Evolutionary conservation across 2,888 invertebrate species (phyloP).

Genomic region (Tortricodes alternella): DNA sequence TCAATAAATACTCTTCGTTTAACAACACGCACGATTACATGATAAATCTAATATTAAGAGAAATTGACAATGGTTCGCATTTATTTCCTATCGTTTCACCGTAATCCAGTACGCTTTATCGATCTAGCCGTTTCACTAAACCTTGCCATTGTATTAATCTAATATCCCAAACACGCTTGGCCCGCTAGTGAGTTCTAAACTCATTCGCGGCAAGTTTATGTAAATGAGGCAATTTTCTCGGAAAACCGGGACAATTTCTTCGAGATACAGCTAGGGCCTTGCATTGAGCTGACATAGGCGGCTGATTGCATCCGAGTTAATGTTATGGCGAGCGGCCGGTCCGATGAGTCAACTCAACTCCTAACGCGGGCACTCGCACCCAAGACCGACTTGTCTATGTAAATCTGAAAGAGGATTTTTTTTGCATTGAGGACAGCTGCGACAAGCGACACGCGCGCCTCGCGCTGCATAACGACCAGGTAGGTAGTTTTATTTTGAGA

Average conservation of each 20-base stretch:
- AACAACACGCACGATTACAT: no score
- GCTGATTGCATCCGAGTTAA: slow-evolving; percentile 43
- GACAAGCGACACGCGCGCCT: slow-evolving; percentile 13
- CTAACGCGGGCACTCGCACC: not conserved
- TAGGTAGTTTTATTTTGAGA: slow-evolving; percentile 3
- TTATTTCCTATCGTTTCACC: no score
- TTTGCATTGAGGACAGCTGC: slow-evolving; percentile 25
- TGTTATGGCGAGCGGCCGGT: slow-evolving; percentile 33
- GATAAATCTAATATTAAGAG: no score
- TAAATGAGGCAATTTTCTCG: slow-evolving; percentile 63
- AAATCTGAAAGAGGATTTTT: slow-evolving; percentile 27
- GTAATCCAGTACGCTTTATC: no score
- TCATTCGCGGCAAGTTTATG: slow-evolving; percentile 47
- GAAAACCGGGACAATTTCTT: slow-evolving; percentile 65
- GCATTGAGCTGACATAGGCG: slow-evolving; percentile 41
- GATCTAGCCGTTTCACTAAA: no score
- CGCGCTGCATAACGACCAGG: slow-evolving; percentile 21
- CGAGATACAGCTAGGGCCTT: slow-evolving; percentile 49
- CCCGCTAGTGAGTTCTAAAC: slow-evolving; percentile 35
- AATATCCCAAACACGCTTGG: not conserved
- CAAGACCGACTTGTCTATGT: slow-evolving; percentile 14
- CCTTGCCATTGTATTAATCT: not conserved
- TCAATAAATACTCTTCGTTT: no score
- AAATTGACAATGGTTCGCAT: no score
- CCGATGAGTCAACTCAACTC: slow-evolving; percentile 22